Evolutionary conservation across 2,888 invertebrate genomes (phyloP).

Genomic region (Ormyrus pomaceus): DNA sequence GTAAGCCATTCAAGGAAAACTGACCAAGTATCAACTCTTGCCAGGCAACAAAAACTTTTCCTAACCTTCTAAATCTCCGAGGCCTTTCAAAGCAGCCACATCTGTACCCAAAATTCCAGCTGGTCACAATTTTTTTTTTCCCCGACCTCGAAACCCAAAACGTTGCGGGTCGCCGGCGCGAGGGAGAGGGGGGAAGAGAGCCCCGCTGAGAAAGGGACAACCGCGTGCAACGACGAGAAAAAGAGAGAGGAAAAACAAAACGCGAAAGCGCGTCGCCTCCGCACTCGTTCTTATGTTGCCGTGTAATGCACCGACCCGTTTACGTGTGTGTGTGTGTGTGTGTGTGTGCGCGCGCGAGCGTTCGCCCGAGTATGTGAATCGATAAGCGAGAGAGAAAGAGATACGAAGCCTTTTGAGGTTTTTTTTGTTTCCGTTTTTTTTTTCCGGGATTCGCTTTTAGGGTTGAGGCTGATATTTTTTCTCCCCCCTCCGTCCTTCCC

Average conservation of each 20-base stretch:
- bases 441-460: conserved; percentile 16
- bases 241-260: conserved; percentile 35
- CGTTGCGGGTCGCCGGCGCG: neutral
- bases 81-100: too few relatives aligned
- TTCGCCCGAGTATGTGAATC: conserved; percentile 43
- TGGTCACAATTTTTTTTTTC: neutral
- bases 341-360: conserved; percentile 4
- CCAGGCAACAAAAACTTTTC: too few relatives aligned
- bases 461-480: too few relatives aligned
- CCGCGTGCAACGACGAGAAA: neutral
- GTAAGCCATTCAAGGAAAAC: too few relatives aligned
- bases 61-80: too few relatives aligned
- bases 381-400: conserved; percentile 32
- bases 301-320: too few relatives aligned
- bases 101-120: neutral
- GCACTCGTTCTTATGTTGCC: neutral
- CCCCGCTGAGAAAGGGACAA: neutral
- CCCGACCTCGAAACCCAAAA: conserved; percentile 21
- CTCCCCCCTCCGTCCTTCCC: neutral
- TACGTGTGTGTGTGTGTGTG: too few relatives aligned
- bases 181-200: neutral
- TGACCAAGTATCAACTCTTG: too few relatives aligned
- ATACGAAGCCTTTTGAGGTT: conserved; percentile 47
- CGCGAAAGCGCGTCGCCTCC: conserved; percentile 7
- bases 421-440: conserved; percentile 25